phyloP scores from a whole-genome alignment of 2,888 invertebrate genomes.

The Stomorhina lunata region DNA sequence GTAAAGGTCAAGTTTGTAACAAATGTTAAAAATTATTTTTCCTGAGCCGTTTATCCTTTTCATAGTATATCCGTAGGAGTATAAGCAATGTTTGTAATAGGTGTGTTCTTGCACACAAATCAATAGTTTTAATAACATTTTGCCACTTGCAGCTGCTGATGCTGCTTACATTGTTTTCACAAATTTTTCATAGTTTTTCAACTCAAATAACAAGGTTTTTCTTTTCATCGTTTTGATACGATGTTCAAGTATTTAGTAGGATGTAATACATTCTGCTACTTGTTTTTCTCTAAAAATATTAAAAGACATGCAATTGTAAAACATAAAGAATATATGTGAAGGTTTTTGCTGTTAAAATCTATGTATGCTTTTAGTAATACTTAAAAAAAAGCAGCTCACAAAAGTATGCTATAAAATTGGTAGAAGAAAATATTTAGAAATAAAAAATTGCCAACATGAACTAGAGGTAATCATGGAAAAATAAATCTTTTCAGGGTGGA shows the following conservation, averaged over 20 bases:
- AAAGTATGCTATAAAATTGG: slow-evolving; percentile 11
- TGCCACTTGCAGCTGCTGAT: not conserved
- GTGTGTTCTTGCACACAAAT: slow-evolving; percentile 32
- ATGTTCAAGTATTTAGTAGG: not conserved
- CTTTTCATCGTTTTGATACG: no score
- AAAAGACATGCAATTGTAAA: not conserved
- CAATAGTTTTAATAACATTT: slow-evolving; percentile 32
- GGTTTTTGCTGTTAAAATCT: slow-evolving; percentile 23
- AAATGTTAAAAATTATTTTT: no score
- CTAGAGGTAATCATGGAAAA: no score
- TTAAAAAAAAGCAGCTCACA: not conserved
- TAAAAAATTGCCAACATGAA: no score
- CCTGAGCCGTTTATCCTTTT: no score
- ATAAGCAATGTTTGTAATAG: not conserved
- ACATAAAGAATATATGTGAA: not conserved
- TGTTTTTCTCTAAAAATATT: not conserved
- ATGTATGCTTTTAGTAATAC: not conserved
- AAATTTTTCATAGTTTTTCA: not conserved
- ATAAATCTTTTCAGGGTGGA: no score
- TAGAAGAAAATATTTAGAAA: not conserved
- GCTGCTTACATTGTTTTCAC: not conserved
- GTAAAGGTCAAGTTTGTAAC: slow-evolving; percentile 59
- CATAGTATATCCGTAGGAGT: slow-evolving; percentile 4
- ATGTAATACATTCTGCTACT: not conserved
- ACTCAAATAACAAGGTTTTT: not conserved